These are phyloP conservation scores for Atethmia centrago DNA, from an alignment of 2,888 invertebrate genomes.

Conservation along the genomic window DNA sequence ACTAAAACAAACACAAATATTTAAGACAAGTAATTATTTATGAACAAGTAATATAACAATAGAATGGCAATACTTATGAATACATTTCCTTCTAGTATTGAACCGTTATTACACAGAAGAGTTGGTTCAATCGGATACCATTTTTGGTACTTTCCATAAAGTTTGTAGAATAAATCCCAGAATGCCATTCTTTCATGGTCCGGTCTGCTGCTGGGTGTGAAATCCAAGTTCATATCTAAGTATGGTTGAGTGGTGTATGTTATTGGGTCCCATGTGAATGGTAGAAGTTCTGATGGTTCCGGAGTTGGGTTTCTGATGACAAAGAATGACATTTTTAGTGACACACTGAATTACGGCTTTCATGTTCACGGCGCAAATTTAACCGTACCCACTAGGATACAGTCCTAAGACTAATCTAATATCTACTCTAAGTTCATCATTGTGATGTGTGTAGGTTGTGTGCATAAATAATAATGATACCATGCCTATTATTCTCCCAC, in stretches of 20 bases:
- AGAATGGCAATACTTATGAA: neutral
- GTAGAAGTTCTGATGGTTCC: constrained; percentile 55
- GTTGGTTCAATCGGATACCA: constrained; percentile 12
- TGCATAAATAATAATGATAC: neutral
- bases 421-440: neutral
- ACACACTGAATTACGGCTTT: neutral
- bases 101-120: neutral
- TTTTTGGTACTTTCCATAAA: constrained; percentile 56
- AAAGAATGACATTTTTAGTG: neutral
- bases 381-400: neutral
- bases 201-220: constrained; percentile 45
- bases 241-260: constrained; percentile 49
- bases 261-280: constrained; percentile 64
- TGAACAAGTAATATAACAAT: neutral
- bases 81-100: neutral
- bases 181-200: constrained; percentile 63
- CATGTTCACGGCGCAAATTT: neutral
- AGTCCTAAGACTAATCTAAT: neutral
- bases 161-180: constrained; percentile 68
- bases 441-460: neutral
- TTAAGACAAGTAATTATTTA: constrained; percentile 5
- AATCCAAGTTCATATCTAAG: constrained; percentile 55
- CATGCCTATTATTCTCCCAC: no score
- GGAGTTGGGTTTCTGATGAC: constrained; percentile 10
- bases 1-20: neutral